These are phyloP conservation scores for Rhodophaea formosa DNA, from an alignment of 2,888 invertebrate genomes.

Conservation along the genomic window DNA sequence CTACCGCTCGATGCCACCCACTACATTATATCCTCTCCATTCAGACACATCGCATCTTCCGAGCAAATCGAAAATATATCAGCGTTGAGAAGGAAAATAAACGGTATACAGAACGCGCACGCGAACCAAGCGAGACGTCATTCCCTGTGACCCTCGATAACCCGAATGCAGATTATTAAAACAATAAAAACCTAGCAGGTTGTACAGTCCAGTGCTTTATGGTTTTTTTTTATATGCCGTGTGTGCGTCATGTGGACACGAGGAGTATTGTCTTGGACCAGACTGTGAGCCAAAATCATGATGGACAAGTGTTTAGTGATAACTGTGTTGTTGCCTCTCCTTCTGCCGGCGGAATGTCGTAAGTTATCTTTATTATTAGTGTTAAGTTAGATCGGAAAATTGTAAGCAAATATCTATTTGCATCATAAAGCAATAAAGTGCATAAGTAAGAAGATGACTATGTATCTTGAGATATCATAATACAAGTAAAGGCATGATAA, in stretches of 20 bases:
- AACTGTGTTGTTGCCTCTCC: constrained; percentile 29
- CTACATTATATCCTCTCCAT: constrained; percentile 22
- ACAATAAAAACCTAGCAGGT: constrained; percentile 7
- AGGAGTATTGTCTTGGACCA: constrained; percentile 26
- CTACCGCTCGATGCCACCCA: constrained; percentile 20
- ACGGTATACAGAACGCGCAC: constrained; percentile 5
- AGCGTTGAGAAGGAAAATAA: constrained; percentile 12
- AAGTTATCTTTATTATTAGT: constrained; percentile 35
- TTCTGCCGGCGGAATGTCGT: constrained; percentile 40
- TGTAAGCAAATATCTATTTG: no score
- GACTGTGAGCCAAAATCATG: constrained; percentile 20
- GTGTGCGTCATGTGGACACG: constrained; percentile 33
- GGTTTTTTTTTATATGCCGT: neutral
- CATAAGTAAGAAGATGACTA: no score
- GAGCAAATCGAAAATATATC: constrained; percentile 12
- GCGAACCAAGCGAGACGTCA: constrained; percentile 10
- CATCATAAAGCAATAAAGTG: no score
- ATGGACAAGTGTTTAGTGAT: constrained; percentile 32
- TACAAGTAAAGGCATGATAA: no score
- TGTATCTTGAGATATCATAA: no score
- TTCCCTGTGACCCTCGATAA: constrained; percentile 25
- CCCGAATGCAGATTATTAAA: constrained; percentile 21
- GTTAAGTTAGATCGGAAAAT: neutral
- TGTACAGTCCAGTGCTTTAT: constrained; percentile 2
- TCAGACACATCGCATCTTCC: constrained; percentile 23